Evolutionary conservation across 2,797 vertebrate genomes (phyloP).

Genomic region (Falco concolor): DNA sequence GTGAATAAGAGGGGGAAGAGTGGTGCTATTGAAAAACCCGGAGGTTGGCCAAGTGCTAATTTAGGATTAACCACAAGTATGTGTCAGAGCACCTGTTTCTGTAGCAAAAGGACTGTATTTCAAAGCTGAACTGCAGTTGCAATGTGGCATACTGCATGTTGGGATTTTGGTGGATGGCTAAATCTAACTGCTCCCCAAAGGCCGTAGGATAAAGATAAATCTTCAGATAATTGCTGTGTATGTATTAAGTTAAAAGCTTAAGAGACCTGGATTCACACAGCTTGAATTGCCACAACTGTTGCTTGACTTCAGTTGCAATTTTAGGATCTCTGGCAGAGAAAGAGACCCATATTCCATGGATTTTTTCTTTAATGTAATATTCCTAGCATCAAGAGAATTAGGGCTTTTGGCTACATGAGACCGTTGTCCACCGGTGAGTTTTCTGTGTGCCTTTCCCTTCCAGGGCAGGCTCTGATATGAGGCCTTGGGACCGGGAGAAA

Average conservation of each 20-base stretch:
- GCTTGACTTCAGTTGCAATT: not conserved
- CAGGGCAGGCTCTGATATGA: not conserved
- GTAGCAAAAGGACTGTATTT: not conserved
- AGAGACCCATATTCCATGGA: rapidly evolving
- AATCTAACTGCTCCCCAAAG: not conserved
- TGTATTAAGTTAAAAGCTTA: not conserved
- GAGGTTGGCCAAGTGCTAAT: not conserved
- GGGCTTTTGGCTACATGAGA: rapidly evolving
- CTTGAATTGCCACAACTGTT: not conserved
- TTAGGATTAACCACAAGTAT: not conserved
- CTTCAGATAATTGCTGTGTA: not conserved
- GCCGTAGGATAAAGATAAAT: not conserved
- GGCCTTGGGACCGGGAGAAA: too few relatives aligned
- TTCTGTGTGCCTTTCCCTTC: not conserved
- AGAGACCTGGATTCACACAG: not conserved
- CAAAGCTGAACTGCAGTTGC: not conserved
- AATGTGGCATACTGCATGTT: not conserved
- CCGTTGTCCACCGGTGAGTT: not conserved
- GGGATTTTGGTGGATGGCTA: not conserved
- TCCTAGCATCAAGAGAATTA: not conserved
- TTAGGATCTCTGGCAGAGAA: not conserved
- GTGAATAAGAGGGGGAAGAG: not conserved
- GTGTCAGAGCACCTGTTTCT: not conserved
- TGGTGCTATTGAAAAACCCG: not conserved
- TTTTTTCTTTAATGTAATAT: not conserved